Conservation (phyloP, 2,888 invertebrate species). For the Arge pagana region DNA sequence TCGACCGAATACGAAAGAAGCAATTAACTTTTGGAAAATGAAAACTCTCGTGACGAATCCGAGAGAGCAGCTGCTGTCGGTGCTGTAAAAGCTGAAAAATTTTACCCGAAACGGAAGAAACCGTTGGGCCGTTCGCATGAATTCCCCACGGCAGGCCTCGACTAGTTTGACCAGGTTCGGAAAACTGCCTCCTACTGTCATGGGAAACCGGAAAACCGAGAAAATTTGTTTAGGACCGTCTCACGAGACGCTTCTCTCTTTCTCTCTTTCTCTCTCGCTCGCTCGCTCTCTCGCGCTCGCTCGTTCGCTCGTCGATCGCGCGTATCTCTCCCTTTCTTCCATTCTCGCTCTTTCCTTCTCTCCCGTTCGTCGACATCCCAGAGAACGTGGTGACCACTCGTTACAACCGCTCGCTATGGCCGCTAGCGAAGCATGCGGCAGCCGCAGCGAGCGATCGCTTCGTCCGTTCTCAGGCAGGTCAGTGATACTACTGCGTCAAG, state of each 20-base stretch:
- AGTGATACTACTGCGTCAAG: constrained; percentile 59
- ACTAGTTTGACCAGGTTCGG: too few relatives aligned
- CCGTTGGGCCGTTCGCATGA: too few relatives aligned
- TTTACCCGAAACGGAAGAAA: too few relatives aligned
- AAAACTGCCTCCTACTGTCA: too few relatives aligned
- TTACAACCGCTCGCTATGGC: not conserved
- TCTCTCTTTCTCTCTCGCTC: constrained; percentile 1
- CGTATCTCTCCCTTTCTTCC: constrained; percentile 2
- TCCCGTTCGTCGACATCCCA: constrained; percentile 1
- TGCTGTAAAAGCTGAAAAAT: too few relatives aligned
- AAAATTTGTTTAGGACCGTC: constrained; percentile 16
- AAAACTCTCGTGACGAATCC: too few relatives aligned
- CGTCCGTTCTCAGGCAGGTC: constrained; percentile 58
- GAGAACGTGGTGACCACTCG: constrained; percentile 15
- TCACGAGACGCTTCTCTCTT: constrained; percentile 1
- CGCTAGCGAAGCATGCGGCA: constrained; percentile 26
- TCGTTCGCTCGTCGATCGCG: too few relatives aligned
- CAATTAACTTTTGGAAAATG: too few relatives aligned
- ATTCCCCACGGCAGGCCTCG: too few relatives aligned
- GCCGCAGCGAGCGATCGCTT: constrained; percentile 41
- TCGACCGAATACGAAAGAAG: too few relatives aligned
- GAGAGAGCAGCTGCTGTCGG: too few relatives aligned
- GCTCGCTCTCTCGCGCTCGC: not conserved
- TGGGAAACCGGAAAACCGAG: constrained; percentile 1
- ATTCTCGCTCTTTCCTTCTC: not conserved